Conservation (phyloP, 2,888 invertebrate genomes). For the Eretmocerus hayati region DNA sequence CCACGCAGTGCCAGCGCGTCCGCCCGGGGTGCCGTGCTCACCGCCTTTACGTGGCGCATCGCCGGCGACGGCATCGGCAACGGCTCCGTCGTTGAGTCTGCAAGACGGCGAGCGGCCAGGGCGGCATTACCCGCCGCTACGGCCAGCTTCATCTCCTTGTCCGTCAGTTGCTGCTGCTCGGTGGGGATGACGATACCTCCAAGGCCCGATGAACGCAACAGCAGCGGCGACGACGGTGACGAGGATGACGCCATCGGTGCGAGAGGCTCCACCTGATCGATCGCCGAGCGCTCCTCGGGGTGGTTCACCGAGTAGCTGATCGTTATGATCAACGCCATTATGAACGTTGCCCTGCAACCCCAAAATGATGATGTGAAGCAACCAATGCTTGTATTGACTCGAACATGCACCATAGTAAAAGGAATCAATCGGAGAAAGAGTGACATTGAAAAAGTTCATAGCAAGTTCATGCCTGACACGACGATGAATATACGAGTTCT, state of each 20-base stretch:
- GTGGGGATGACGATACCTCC: slow-evolving; percentile 1
- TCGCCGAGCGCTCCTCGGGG: no score
- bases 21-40: slow-evolving; percentile 57
- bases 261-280: no score
- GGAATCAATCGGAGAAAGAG: no score
- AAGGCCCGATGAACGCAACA: slow-evolving; percentile 21
- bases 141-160: slow-evolving; percentile 49
- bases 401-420: no score
- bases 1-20: slow-evolving; percentile 60
- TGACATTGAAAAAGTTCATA: no score
- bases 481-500: no score
- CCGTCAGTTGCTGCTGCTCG: slow-evolving; percentile 10
- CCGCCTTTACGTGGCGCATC: slow-evolving; percentile 63
- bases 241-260: slow-evolving; percentile 7
- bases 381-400: no score
- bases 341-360: slow-evolving; percentile 49
- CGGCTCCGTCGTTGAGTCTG: slow-evolving; percentile 52
- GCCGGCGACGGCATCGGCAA: slow-evolving; percentile 56
- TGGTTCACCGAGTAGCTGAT: slow-evolving; percentile 48
- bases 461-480: no score
- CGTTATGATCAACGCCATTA: slow-evolving; percentile 50
- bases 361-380: no score
- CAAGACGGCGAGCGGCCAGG: slow-evolving; percentile 50
- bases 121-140: slow-evolving; percentile 54
- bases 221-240: slow-evolving; percentile 3